Conservation (phyloP, 1,140 invertebrate genomes). For the Liolophura sinensis region DNA sequence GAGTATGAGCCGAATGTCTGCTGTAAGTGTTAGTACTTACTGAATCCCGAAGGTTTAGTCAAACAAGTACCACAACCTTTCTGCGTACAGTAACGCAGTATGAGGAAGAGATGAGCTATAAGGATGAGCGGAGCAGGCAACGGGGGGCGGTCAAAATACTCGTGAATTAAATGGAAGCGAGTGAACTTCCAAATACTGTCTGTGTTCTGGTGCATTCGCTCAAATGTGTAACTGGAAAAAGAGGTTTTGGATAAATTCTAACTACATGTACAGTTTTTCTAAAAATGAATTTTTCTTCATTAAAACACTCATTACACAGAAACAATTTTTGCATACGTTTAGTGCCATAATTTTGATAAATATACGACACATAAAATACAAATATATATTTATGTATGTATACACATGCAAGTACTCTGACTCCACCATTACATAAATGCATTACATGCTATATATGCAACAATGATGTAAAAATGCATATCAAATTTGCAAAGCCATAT, state of each 20-base stretch:
- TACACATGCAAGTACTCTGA: no score
- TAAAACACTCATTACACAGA: background rate
- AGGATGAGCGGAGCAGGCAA: slow-evolving; percentile 23
- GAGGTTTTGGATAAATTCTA: background rate
- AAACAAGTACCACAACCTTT: slow-evolving; percentile 1
- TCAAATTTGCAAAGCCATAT: background rate
- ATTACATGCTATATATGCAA: no score
- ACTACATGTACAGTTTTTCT: no score
- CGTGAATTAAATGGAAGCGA: slow-evolving; percentile 40
- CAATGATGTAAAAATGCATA: background rate
- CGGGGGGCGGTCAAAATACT: slow-evolving; percentile 48
- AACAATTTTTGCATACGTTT: background rate
- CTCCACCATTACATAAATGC: no score
- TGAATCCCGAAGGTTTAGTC: no score
- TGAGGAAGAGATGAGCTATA: slow-evolving; percentile 22
- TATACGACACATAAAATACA: no score
- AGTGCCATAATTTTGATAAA: background rate
- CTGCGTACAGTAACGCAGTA: slow-evolving; percentile 5
- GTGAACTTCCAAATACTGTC: slow-evolving; percentile 41
- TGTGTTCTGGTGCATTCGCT: slow-evolving; percentile 45
- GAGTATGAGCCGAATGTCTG: no score
- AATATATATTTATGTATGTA: no score
- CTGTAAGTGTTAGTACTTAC: no score
- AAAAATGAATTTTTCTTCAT: no score
- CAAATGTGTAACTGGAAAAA: slow-evolving; percentile 49